Base-by-base conservation (phyloP, 2,797 vertebrate genomes). In the Eleutherodactylus coqui region DNA sequence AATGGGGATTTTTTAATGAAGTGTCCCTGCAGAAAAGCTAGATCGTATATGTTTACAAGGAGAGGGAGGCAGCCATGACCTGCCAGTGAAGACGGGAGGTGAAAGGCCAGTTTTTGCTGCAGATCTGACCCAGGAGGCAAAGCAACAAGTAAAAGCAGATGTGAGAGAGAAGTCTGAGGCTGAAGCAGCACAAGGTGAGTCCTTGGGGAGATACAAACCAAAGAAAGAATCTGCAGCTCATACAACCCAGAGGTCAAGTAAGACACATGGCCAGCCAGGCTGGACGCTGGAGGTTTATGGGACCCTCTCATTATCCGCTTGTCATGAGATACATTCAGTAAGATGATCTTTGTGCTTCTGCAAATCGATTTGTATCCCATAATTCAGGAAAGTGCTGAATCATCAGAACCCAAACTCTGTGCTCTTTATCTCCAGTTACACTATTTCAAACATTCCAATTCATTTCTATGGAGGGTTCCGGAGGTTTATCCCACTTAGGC, bases 131-230 rank as follows among this genome's bases (percentile, higher is more conserved):
- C 62, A 36, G 29, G 19, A 67, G 60, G 14, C 60, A 32, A 32
- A 29, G 62, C 62, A 67, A 67, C 62, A 67, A 67, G 62, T 67
- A 67, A 67, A 67, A 67, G 62, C 62, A 67, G 62, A 67, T 67
- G 62, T 67, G 62, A 34, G 29, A 64, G 5, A 67, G 14, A 67
- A 36, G 62, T 67, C 62, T 34, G 32, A 34, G 29, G 62, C 29
- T 19, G 17, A 5, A 34, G 5, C 24, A 5, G 62, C n/a, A 67
- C 29, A 67, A 67, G 36, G 13, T 29, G 62, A 29, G 36, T 67
- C 62, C 62, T 32, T 34, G 32, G 62, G 62, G 62, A 67, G 49
- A 51, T 17, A 51, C 49, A 67, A 34, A 67, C 32, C 34, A 29
- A 34, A 16, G 14, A 36, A 32, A 34, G 32, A 67, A 32, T 67